Evolutionary conservation across 2,888 invertebrate species (phyloP).

Genomic region (Schizaphis graminum): DNA sequence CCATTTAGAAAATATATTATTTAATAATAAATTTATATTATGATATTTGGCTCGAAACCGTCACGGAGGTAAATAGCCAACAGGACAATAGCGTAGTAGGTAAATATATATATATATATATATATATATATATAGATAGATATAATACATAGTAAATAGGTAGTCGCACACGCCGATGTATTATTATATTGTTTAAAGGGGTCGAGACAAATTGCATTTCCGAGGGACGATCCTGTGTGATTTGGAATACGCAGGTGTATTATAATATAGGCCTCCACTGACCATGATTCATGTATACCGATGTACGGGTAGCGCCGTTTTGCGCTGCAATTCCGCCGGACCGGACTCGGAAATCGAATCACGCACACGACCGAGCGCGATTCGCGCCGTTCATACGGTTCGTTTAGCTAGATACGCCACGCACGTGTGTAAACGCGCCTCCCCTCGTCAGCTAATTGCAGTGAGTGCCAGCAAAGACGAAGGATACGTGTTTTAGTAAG

Average conservation of each 20-base stretch:
- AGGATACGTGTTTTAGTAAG: not conserved
- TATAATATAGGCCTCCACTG: not conserved
- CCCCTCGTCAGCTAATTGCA: not conserved
- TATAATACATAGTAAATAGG: too few relatives aligned
- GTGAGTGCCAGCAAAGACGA: not conserved
- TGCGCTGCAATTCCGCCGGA: not conserved
- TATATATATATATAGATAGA: too few relatives aligned
- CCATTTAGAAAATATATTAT: not conserved
- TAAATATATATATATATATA: not conserved
- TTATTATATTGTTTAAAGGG: not conserved
- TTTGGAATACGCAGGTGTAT: not conserved
- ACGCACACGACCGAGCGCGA: not conserved
- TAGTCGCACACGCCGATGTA: not conserved
- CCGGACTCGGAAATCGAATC: constrained; percentile 25
- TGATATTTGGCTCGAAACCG: not conserved
- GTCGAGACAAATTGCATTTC: not conserved
- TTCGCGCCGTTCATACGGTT: constrained; percentile 20
- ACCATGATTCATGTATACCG: not conserved
- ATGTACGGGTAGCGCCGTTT: not conserved
- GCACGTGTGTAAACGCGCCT: not conserved
- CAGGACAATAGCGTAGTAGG: not conserved
- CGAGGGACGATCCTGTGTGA: not conserved
- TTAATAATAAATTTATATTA: not conserved
- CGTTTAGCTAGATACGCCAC: constrained; percentile 13
- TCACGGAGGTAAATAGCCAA: not conserved